Conservation (phyloP, 2,113 vertebrate species). For the Motacilla alba region DNA sequence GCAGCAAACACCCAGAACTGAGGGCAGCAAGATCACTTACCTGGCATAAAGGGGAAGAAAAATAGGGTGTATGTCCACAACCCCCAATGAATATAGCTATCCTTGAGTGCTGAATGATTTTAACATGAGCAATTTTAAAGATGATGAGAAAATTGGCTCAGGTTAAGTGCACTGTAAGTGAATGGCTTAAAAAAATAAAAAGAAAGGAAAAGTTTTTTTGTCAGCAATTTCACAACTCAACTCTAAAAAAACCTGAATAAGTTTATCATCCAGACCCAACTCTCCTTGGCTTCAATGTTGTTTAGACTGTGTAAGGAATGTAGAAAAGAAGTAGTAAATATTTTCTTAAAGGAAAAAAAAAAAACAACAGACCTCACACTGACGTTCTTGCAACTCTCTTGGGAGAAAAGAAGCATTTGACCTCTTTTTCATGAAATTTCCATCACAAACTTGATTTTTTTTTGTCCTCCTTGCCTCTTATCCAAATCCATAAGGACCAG, state of each 20-base stretch:
- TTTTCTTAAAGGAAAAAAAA: constrained; percentile 16
- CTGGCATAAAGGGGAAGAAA: neutral
- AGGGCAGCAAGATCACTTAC: neutral
- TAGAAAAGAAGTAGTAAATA: constrained; percentile 42
- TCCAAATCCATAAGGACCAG: neutral
- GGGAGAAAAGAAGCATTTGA: neutral
- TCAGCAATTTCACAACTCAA: neutral
- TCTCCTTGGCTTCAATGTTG: constrained; percentile 13
- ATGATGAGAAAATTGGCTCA: neutral
- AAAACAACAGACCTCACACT: neutral
- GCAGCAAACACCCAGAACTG: neutral
- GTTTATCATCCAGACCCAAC: neutral
- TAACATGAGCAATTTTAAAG: neutral
- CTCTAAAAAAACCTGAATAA: neutral
- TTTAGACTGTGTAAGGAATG: constrained; percentile 40
- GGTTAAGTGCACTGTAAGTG: neutral
- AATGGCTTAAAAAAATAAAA: neutral
- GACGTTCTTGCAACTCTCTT: neutral
- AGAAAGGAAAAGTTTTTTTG: neutral
- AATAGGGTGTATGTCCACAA: neutral
- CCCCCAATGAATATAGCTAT: neutral
- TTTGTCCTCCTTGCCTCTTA: neutral
- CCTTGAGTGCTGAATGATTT: neutral
- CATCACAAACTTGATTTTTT: neutral
- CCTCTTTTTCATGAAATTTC: neutral